A percentile compares a stretch with the other conserved stretches of the same genome.
These are phyloP conservation scores for Cyprinella venusta DNA, from an alignment of 2,797 vertebrate genomes.

Conservation along the genomic window DNA sequence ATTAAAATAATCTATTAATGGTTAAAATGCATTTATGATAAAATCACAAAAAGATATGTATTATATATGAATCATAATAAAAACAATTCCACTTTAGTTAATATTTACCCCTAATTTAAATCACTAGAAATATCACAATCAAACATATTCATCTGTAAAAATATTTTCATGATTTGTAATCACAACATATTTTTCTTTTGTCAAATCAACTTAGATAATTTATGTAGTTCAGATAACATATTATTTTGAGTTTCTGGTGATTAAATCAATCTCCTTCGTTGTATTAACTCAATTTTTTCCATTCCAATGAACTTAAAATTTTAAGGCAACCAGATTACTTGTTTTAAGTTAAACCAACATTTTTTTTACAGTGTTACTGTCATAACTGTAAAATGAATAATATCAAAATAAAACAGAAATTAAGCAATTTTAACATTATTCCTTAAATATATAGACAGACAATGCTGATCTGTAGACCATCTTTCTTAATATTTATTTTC, in stretches of 20 bases:
- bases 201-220: too few species aligned
- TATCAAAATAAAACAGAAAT: not conserved
- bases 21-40: not conserved
- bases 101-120: not conserved
- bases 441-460: not conserved
- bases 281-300: too few species aligned
- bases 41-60: not conserved
- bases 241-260: too few species aligned
- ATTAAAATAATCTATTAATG: not conserved
- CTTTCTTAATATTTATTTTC: slow-evolving; percentile 2
- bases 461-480: not conserved
- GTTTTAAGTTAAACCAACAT: too few species aligned
- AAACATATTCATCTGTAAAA: not conserved
- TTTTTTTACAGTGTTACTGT: not conserved
- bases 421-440: not conserved
- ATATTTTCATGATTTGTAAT: too few species aligned
- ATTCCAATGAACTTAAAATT: too few species aligned
- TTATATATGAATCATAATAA: not conserved
- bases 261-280: too few species aligned
- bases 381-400: not conserved
- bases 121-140: not conserved
- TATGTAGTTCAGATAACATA: too few species aligned
- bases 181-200: too few species aligned
- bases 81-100: not conserved
- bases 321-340: too few species aligned